Conservation (phyloP, 2,888 invertebrate genomes). For the Phymatocera aterrima region DNA sequence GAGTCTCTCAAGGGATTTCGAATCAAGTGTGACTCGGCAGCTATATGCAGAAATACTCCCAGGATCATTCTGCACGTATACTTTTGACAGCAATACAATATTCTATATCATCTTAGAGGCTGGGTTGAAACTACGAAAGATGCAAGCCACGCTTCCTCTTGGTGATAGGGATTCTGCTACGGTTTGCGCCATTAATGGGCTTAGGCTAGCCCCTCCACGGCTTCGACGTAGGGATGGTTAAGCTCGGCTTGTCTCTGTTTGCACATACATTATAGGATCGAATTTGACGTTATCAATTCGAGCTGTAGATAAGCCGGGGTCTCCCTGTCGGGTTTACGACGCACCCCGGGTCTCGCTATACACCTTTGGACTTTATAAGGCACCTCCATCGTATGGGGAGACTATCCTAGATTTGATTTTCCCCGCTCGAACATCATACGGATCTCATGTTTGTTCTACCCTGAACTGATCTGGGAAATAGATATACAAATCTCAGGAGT, state of each 20-base stretch:
- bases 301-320: conserved; percentile 64
- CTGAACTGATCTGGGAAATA: not conserved
- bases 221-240: conserved; percentile 35
- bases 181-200: conserved; percentile 40
- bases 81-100: conserved; percentile 11
- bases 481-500: too few species aligned
- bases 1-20: too few species aligned
- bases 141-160: conserved; percentile 38
- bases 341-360: conserved; percentile 17
- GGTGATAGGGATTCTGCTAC: conserved; percentile 32
- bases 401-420: conserved; percentile 30
- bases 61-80: too few species aligned
- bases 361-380: conserved; percentile 31
- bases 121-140: conserved; percentile 8
- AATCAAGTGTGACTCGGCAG: not conserved
- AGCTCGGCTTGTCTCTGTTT: conserved; percentile 42
- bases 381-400: conserved; percentile 13
- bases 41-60: not conserved
- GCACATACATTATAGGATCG: conserved; percentile 59
- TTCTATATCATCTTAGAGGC: not conserved
- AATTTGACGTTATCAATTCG: conserved; percentile 65
- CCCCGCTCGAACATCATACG: not conserved
- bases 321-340: conserved; percentile 14
- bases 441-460: not conserved
- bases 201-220: conserved; percentile 42